A percentile compares a stretch with the other conserved stretches of the same genome.
Evolutionary conservation across 2,888 invertebrate species (phyloP).

Genomic region (Seira ritae): DNA sequence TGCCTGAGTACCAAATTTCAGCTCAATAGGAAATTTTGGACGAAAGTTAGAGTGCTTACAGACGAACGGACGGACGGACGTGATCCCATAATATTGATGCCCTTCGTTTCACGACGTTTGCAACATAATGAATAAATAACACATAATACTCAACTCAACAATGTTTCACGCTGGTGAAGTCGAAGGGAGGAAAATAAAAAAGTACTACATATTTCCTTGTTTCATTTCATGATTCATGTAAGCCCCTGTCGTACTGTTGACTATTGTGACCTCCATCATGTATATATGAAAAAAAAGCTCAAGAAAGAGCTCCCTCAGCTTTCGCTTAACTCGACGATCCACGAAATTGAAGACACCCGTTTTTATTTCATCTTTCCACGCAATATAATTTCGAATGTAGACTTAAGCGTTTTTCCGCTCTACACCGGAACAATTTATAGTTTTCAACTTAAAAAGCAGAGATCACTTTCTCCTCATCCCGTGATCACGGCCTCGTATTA

Average conservation of each 20-base stretch:
- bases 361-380: constrained; percentile 52
- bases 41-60: too few species aligned
- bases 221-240: background rate
- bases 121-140: too few species aligned
- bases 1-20: background rate
- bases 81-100: too few species aligned
- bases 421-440: constrained; percentile 48
- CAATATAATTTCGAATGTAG: constrained; percentile 47
- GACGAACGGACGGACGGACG: too few species aligned
- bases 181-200: too few species aligned
- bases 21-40: too few species aligned
- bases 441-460: constrained; percentile 46
- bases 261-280: background rate
- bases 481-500: constrained; percentile 22
- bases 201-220: background rate
- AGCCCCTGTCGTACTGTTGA: too few species aligned
- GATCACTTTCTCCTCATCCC: constrained; percentile 21
- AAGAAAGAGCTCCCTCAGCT: background rate
- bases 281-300: background rate
- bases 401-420: constrained; percentile 20
- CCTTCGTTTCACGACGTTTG: too few species aligned
- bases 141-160: too few species aligned
- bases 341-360: background rate
- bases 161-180: too few species aligned
- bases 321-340: background rate